Conservation (phyloP, 2,113 vertebrate species). For the Phrynocephalus versicolor region DNA sequence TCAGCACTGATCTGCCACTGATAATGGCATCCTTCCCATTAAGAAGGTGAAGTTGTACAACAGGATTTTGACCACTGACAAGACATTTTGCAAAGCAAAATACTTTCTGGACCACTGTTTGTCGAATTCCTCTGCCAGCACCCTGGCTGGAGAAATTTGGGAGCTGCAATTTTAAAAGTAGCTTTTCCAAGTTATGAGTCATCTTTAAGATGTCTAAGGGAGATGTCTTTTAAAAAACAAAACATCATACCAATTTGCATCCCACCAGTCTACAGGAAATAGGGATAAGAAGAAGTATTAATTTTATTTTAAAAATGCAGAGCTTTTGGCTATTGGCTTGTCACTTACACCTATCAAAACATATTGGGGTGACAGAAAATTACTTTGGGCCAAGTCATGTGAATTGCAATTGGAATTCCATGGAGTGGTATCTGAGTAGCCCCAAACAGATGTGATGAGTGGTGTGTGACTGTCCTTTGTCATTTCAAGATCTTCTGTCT, state of each 20-base stretch:
- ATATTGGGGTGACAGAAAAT: background rate
- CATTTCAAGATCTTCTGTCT: conserved; percentile 65
- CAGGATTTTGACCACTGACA: background rate
- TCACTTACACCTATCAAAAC: background rate
- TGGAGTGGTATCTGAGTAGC: background rate
- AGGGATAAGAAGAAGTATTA: background rate
- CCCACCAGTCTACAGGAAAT: background rate
- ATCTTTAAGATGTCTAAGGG: background rate
- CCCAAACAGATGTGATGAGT: conserved; percentile 10
- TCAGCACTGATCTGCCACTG: no score
- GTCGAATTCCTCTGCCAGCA: no score
- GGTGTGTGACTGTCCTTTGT: conserved; percentile 53
- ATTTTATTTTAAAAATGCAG: no score
- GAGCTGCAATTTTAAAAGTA: no score
- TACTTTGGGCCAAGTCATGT: no score
- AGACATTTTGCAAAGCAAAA: no score
- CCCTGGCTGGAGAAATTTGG: no score
- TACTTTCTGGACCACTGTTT: no score
- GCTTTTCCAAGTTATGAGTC: no score
- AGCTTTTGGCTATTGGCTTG: background rate
- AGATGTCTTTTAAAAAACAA: background rate
- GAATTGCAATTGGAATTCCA: background rate
- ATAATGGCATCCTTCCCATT: background rate
- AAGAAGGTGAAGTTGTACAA: no score
- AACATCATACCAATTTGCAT: background rate